phyloP scores from a whole-genome alignment of 2,888 invertebrate genomes.

The Coleophora deauratella region DNA sequence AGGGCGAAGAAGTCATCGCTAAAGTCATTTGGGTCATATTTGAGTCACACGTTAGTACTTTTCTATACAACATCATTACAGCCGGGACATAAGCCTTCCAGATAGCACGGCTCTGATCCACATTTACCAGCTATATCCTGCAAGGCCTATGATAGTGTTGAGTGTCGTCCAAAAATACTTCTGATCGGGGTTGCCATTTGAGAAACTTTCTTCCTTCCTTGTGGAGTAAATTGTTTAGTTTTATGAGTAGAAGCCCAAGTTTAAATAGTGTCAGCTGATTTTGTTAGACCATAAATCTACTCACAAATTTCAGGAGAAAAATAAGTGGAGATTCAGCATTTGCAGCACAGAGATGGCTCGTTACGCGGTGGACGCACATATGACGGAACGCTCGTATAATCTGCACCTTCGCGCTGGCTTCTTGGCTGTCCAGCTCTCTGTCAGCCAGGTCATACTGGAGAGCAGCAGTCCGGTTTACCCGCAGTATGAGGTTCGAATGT shows the following conservation, averaged over 20 bases:
- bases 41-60: slow-evolving; percentile 28
- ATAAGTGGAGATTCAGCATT: slow-evolving; percentile 41
- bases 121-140: no score
- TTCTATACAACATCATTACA: no score
- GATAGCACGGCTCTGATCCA: no score
- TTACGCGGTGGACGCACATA: slow-evolving; percentile 17
- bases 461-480: slow-evolving; percentile 17
- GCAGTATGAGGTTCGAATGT: slow-evolving; percentile 38
- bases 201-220: no score
- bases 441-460: slow-evolving; percentile 45
- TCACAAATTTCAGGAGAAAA: slow-evolving; percentile 20
- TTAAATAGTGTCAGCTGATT: no score
- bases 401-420: slow-evolving; percentile 46
- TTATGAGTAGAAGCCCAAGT: no score
- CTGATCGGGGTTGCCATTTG: no score
- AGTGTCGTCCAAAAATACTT: no score
- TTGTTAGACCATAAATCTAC: no score
- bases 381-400: slow-evolving; percentile 18
- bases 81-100: no score
- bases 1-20: slow-evolving; percentile 20
- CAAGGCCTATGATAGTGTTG: no score
- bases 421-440: slow-evolving; percentile 47
- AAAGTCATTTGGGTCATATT: slow-evolving; percentile 53
- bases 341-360: slow-evolving; percentile 49
- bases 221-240: no score